Base-by-base conservation (phyloP, 2,113 vertebrate species). In the Alosa alosa region DNA sequence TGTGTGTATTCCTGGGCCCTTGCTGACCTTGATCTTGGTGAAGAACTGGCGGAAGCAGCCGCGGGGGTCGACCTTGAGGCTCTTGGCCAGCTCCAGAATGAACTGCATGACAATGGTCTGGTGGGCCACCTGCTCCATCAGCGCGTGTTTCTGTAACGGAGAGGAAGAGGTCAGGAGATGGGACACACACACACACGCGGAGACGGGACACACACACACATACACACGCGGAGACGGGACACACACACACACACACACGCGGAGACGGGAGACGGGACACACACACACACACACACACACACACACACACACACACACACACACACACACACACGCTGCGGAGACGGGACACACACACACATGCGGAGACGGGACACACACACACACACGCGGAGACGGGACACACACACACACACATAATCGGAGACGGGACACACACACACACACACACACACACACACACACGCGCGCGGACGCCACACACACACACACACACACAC, bases 91-190 rank as follows among this genome's bases (percentile, higher is more conserved):
- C 91, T 99, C 97, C 83, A 99, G 93, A 90, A 98, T 98, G 89
- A 99, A 98, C 91, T 99, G 98, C 97, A 98, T 98, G 86, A 98
- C 97, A 0, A 99, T 99, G 85, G 98, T 99, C 94, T 99, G 98
- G 90, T 99, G 98, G 82, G 97, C 97, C 13, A 99, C 98, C 91
- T 99, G 98, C 88, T 97, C 96, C 98, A 99, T 99, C 88, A 98
- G 91, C 0, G 96, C 96, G 0, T 96, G 97, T 92, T 99, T 99
- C 97, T 98, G 90, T 13, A 46, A 3, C 47, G 46, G 13, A 82
- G 31, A 55, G 84, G 18, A 31, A 86, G 4, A 41, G 17, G 13
- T 0, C 8, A 1, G 3, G 36, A 9, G 0, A 3, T 46, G 7
- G 64, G 64, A 10, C 64, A 72, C n/a, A 36, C 57, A 60, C 22